These are phyloP conservation scores for Drosophila paucipuncta DNA, from an alignment of 2,888 invertebrate genomes.

Conservation along the genomic window DNA sequence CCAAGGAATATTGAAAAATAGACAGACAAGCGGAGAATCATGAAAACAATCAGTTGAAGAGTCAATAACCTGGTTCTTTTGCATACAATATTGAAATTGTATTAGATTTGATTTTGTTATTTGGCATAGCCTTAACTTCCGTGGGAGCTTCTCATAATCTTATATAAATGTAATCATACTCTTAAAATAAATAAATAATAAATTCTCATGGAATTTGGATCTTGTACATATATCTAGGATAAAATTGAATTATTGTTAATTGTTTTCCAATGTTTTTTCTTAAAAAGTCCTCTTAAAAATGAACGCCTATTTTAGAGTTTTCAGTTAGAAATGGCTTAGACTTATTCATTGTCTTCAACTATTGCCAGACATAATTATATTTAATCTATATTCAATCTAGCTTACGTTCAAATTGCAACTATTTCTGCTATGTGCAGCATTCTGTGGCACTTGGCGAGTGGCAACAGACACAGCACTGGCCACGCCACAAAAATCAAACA, in stretches of 20 bases:
- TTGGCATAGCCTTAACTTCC: not conserved
- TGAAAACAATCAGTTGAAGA: not conserved
- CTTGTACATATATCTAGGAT: not conserved
- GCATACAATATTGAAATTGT: conserved; percentile 1
- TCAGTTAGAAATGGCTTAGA: not conserved
- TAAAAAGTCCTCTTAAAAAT: not conserved
- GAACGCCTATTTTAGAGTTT: not conserved
- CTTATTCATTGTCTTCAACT: not conserved
- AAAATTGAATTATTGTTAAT: not conserved
- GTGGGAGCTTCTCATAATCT: not conserved
- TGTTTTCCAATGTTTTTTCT: not conserved
- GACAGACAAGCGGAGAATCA: conserved; percentile 18
- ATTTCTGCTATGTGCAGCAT: conserved; percentile 19
- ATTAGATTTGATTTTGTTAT: not conserved
- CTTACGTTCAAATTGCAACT: conserved; percentile 40
- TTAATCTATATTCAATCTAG: conserved; percentile 23
- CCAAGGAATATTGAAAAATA: conserved; percentile 24
- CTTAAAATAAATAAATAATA: not conserved
- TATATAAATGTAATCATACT: not conserved
- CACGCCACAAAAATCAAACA: conserved; percentile 64
- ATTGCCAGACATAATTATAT: not conserved
- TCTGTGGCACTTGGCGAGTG: conserved; percentile 16
- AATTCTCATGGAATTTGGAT: not conserved
- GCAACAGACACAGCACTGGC: conserved; percentile 43
- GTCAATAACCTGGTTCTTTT: conserved; percentile 25